Evolutionary conservation across 1,140 invertebrate genomes (phyloP).

Genomic region (Heliconius congener): DNA sequence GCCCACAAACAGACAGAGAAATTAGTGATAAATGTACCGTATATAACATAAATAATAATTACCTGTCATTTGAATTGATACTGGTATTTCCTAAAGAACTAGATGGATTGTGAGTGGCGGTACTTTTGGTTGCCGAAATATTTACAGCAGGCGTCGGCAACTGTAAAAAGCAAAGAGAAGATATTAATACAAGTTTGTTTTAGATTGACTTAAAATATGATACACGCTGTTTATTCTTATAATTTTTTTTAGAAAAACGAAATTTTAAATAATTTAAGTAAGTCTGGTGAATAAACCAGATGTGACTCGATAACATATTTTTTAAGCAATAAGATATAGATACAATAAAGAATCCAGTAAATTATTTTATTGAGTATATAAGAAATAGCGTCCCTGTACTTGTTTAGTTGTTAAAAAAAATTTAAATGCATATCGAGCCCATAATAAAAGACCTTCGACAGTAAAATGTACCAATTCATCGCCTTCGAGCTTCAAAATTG

Average conservation of each 20-base stretch:
- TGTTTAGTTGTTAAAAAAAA: not conserved
- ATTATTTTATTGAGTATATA: not conserved
- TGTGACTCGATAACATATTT: too few relatives aligned
- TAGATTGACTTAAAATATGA: too few relatives aligned
- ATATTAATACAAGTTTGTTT: not conserved
- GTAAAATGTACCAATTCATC: not conserved
- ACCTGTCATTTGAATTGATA: not conserved
- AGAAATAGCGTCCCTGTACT: not conserved
- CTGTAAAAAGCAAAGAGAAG: constrained; percentile 43
- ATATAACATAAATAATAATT: not conserved
- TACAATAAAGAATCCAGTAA: too few relatives aligned
- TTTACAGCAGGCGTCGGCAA: constrained; percentile 58
- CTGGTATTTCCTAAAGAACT: not conserved
- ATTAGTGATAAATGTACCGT: not conserved
- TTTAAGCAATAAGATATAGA: too few relatives aligned
- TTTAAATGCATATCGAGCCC: not conserved
- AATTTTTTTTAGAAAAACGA: too few relatives aligned
- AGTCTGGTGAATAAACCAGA: too few relatives aligned
- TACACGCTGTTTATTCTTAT: too few relatives aligned
- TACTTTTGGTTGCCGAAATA: constrained; percentile 24
- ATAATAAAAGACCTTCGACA: not conserved
- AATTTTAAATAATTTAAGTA: too few relatives aligned
- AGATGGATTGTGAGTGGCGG: not conserved
- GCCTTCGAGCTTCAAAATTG: not conserved
- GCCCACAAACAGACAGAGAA: not conserved